These are phyloP conservation scores for Channa striata DNA, from an alignment of 2,797 vertebrate genomes.

Conservation along the genomic window DNA sequence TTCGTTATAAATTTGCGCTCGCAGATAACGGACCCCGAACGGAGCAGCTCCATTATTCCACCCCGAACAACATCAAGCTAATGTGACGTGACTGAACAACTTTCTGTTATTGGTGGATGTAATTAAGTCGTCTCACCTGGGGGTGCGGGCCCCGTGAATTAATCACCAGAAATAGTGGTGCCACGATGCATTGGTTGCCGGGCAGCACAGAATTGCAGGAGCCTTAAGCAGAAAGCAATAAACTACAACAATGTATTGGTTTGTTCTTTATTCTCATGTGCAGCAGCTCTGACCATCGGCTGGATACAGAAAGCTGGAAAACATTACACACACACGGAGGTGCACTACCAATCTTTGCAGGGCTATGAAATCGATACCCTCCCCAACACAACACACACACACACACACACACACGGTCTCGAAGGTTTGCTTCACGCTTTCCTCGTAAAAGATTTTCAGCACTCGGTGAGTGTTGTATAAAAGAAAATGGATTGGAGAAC, in stretches of 20 bases:
- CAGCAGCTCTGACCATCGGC: neutral
- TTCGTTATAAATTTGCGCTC: constrained; percentile 24
- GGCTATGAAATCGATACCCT: constrained; percentile 48
- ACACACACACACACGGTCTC: constrained; percentile 9
- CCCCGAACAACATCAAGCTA: constrained; percentile 55
- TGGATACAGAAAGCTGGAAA: constrained; percentile 19
- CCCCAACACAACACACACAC: constrained; percentile 15
- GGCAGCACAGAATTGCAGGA: constrained; percentile 7
- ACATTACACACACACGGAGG: constrained; percentile 10
- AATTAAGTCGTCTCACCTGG: constrained; percentile 72
- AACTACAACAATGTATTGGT: neutral
- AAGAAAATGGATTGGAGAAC: constrained; percentile 51
- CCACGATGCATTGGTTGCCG: constrained; percentile 32
- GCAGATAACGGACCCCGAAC: constrained; percentile 20
- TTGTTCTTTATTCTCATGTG: constrained; percentile 17
- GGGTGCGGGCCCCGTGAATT: constrained; percentile 41
- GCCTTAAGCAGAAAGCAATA: constrained; percentile 17
- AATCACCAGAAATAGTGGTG: constrained; percentile 49
- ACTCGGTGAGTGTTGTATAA: constrained; percentile 37
- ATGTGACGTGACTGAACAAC: constrained; percentile 68
- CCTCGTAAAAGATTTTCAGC: constrained; percentile 46
- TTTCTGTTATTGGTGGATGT: constrained; percentile 56
- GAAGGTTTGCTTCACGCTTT: constrained; percentile 37
- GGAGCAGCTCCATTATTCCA: constrained; percentile 15
- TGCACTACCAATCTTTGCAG: constrained; percentile 22